Percentiles rank a stretch among this genome's conserved stretches.
These are phyloP conservation scores for Tryphoninae sp. DNA, from an alignment of 2,888 invertebrate genomes.

Conservation along the genomic window DNA sequence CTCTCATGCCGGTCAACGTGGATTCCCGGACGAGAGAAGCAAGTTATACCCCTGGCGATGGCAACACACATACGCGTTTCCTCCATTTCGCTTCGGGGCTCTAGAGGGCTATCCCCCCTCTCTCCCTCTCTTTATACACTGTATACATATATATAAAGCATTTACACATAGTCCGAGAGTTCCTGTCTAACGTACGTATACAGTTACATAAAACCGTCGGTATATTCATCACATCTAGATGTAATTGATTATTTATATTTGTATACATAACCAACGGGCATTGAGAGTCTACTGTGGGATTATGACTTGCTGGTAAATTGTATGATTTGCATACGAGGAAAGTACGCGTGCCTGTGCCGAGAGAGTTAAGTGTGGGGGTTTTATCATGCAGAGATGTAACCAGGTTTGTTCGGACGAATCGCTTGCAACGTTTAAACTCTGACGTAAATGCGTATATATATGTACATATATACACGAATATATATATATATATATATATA, in stretches of 20 bases:
- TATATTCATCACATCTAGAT: constrained; percentile 55
- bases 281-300: constrained; percentile 3
- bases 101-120: not conserved
- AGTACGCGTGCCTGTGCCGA: not conserved
- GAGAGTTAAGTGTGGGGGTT: not conserved
- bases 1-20: constrained; percentile 46
- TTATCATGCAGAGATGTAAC: not conserved
- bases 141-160: constrained; percentile 6
- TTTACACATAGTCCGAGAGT: constrained; percentile 38
- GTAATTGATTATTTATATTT: constrained; percentile 64
- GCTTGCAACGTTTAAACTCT: not conserved
- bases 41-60: constrained; percentile 57
- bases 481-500: not conserved
- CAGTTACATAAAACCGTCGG: constrained; percentile 16
- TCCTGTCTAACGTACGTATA: constrained; percentile 22
- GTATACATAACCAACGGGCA: constrained; percentile 60
- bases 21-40: constrained; percentile 49
- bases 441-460: not conserved
- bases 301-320: constrained; percentile 48
- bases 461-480: not conserved
- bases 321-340: constrained; percentile 58
- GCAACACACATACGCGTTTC: constrained; percentile 52
- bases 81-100: constrained; percentile 35
- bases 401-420: not conserved
- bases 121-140: not conserved